phyloP scores from a whole-genome alignment of 2,797 vertebrate species.

The Amphiprion clarkii region DNA sequence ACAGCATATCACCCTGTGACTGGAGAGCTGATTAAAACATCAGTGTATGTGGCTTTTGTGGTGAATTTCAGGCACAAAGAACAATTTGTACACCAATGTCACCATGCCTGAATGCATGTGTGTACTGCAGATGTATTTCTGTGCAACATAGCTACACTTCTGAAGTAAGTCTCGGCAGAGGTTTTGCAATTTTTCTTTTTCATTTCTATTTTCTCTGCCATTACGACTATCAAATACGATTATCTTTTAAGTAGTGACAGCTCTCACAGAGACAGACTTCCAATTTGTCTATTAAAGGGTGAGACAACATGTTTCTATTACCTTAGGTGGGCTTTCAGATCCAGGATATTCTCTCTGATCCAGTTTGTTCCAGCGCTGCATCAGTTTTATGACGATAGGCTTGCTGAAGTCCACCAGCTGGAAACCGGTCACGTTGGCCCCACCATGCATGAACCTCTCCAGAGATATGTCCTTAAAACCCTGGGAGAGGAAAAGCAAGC shows the following conservation, averaged over 20 bases:
- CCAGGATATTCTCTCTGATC: constrained; percentile 99
- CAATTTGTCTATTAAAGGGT: neutral
- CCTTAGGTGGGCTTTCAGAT: constrained; percentile 97
- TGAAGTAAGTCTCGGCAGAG: neutral
- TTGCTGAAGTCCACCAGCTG: constrained; percentile 98
- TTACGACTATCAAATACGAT: neutral
- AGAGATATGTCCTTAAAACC: constrained; percentile 99
- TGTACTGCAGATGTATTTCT: neutral
- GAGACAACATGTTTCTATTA: constrained; percentile 63
- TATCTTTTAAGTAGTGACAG: neutral
- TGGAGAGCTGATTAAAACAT: constrained; percentile 5
- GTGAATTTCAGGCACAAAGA: constrained; percentile 22
- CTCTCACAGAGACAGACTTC: neutral
- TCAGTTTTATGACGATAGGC: constrained; percentile 95
- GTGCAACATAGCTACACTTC: neutral
- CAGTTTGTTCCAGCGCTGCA: constrained; percentile 99
- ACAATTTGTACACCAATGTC: constrained; percentile 14
- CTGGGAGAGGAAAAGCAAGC: constrained; percentile 73
- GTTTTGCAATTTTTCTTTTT: neutral
- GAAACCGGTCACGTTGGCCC: constrained; percentile 98
- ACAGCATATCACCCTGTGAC: constrained; percentile 16
- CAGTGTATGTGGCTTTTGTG: neutral
- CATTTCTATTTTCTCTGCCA: neutral
- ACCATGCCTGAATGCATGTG: neutral
- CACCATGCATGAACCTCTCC: constrained; percentile 98